phyloP scores from a whole-genome alignment of 2,888 invertebrate species.

The Quadroppia sp. region DNA sequence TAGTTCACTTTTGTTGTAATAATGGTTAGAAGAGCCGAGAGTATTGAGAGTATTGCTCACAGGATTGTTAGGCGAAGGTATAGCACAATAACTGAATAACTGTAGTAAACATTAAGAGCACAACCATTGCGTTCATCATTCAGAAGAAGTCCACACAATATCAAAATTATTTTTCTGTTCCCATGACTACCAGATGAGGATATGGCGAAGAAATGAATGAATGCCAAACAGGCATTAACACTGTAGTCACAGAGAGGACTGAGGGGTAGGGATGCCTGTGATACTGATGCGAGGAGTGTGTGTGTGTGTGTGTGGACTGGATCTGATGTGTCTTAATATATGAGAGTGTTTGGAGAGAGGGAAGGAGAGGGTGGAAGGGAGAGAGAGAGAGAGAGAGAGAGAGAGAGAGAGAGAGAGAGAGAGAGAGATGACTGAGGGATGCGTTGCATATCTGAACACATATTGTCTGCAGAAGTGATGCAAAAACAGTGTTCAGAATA shows the following conservation, averaged over 20 bases:
- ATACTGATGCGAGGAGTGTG: not conserved
- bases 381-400: not conserved
- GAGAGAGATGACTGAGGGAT: not conserved
- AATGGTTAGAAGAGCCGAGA: no score
- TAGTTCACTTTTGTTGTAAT: not conserved
- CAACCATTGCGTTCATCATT: conserved; percentile 26
- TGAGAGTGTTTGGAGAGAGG: not conserved
- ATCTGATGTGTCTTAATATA: not conserved
- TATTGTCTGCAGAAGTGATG: conserved; percentile 10
- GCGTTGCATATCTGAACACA: conserved; percentile 4
- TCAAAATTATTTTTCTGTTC: conserved; percentile 34
- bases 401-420: no score
- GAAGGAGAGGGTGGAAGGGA: not conserved
- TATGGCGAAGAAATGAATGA: conserved; percentile 17
- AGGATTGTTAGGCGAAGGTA: not conserved
- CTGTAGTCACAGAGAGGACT: not conserved
- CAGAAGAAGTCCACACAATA: conserved; percentile 15
- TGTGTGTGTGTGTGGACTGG: no score
- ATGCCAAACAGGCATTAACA: conserved; percentile 9
- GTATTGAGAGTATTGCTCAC: not conserved
- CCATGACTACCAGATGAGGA: conserved; percentile 26
- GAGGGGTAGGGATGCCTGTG: not conserved
- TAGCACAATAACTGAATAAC: not conserved
- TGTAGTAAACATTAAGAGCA: conserved; percentile 32
- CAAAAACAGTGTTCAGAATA: conserved; percentile 11